Evolutionary conservation across 2,888 invertebrate genomes (phyloP), one percentile per base, ranked within the genome.

Genomic region (Archips xylosteana): DNA sequence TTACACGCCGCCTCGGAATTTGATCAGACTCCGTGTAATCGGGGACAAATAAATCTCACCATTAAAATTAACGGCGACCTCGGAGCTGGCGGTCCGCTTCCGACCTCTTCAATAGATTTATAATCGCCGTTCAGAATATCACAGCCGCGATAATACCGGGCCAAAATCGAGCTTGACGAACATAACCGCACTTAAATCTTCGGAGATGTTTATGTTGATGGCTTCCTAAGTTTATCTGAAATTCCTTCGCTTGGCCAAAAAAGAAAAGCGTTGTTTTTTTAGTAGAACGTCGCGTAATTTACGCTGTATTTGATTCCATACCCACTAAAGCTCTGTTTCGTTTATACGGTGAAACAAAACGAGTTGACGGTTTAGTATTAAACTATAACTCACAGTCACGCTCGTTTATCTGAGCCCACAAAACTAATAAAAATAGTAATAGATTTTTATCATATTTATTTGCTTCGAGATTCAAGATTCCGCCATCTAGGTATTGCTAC

Each of bases 41-140:
- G 87, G 85, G 85, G 86, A 89, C 89, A 89, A 91, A 92, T 92
- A 90, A 90, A 92, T 92, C 89, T 89, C 82, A 84, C 85, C 88
- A 89, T 91, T 90, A 91, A 91, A 92, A 90, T 92, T 86, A 89
- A 90, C 87, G 87, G 84, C 84, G 86, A 85, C 85, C 87, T 83
- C 85, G 76, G 81, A 82, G 68, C 49, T 62, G 62, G 68, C 68
- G 82, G 83, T 82, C 83, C 83, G 84, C 84, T 88, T 87, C 89
- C 88, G 89, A 88, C 90, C 90, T 90, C 89, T 88, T 85, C 86
- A 86, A 85, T 87, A 89, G 88, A 92, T 92, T 90, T 90, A 90
- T 90, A 89, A 89, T 90, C 85, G 86, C 87, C 87, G 87, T 88
- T 88, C 85, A 85, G 84, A 87, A 85, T 84, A 86, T 84, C 82